A percentile compares a stretch with the other conserved stretches of the same genome.
Conservation (phyloP, 2,797 vertebrate species). For the Protosalanx chinensis region DNA sequence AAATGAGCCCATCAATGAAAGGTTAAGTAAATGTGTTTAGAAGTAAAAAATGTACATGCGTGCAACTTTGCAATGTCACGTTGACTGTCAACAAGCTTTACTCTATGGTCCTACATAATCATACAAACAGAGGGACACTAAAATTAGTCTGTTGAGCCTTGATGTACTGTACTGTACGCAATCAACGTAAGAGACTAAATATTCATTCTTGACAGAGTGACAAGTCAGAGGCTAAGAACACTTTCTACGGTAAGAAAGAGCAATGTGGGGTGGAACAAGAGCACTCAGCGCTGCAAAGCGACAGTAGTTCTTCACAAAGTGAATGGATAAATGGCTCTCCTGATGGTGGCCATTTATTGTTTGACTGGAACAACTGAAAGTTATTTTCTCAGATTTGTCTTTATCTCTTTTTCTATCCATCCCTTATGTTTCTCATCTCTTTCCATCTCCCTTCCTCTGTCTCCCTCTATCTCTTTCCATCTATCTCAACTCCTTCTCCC, state of each 20-base stretch:
- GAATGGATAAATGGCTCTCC: background rate
- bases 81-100: too few species aligned
- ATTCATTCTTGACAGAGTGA: background rate
- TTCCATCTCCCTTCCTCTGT: background rate
- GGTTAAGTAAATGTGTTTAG: conserved; percentile 1
- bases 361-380: background rate
- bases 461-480: background rate
- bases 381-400: too few species aligned
- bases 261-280: background rate
- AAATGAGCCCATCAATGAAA: conserved; percentile 10
- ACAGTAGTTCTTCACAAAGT: background rate
- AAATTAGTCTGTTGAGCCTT: too few species aligned
- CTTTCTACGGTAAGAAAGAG: background rate
- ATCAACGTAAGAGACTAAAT: too few species aligned
- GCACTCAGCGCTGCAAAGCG: background rate
- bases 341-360: background rate
- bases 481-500: background rate
- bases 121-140: too few species aligned
- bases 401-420: too few species aligned
- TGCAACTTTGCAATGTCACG: too few species aligned
- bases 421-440: too few species aligned
- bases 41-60: background rate
- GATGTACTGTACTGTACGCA: too few species aligned
- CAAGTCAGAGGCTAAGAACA: background rate
- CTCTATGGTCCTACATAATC: too few species aligned